phyloP scores from a whole-genome alignment of 1,140 invertebrate genomes.

The Cryptotermes secundus region DNA sequence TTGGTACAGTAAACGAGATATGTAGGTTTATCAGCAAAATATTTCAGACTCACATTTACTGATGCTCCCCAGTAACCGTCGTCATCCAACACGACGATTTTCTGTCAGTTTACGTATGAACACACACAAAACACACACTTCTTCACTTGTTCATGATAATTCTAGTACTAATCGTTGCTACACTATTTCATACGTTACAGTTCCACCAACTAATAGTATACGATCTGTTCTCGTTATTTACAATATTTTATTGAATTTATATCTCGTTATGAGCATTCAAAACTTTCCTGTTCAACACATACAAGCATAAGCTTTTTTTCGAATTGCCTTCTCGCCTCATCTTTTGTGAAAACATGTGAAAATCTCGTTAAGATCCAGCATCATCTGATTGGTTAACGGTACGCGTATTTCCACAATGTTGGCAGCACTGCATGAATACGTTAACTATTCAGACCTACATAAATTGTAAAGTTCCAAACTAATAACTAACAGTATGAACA shows the following conservation, averaged over 20 bases:
- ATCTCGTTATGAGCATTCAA: background rate
- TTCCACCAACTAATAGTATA: background rate
- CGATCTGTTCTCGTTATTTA: background rate
- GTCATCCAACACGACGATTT: background rate
- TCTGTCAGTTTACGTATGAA: background rate
- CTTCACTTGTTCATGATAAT: background rate
- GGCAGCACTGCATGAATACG: background rate
- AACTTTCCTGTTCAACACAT: background rate
- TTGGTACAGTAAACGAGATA: background rate
- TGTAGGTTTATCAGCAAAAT: background rate
- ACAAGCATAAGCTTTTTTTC: background rate
- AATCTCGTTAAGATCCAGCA: background rate
- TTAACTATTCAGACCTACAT: background rate
- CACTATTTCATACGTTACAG: background rate
- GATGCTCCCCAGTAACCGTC: background rate
- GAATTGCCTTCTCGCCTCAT: background rate
- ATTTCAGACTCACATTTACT: background rate
- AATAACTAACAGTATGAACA: background rate
- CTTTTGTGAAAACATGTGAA: background rate
- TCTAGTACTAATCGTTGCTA: background rate
- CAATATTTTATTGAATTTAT: background rate
- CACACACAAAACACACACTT: background rate
- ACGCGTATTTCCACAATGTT: background rate
- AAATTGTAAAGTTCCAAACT: background rate
- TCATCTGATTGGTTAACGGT: background rate